phyloP scores from a whole-genome alignment of 1,140 invertebrate species.

The Thereuonema tuberculata region DNA sequence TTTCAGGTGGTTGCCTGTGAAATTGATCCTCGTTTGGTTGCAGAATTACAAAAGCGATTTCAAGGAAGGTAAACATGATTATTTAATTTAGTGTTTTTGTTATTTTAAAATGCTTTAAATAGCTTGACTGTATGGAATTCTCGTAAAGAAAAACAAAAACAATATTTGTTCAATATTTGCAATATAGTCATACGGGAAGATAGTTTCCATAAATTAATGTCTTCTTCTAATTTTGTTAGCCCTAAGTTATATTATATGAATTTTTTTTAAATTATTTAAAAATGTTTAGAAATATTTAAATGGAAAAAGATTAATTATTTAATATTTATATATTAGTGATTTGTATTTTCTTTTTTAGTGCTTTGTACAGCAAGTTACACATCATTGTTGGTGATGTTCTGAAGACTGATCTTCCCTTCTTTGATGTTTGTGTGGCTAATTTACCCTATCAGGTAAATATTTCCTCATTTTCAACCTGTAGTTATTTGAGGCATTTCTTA shows the following conservation, averaged over 20 bases:
- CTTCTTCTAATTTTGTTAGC: neutral
- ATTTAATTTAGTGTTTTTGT: no score
- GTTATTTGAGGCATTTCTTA: neutral
- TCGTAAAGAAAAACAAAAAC: no score
- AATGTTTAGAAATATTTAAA: no score
- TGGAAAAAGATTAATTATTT: neutral
- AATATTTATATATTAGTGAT: neutral
- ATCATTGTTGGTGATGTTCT: constrained; percentile 90
- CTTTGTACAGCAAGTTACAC: constrained; percentile 73
- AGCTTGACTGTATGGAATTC: no score
- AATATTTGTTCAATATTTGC: no score
- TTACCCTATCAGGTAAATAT: constrained; percentile 73
- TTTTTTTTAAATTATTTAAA: neutral
- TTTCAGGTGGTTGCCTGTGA: constrained; percentile 72
- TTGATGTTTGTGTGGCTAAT: constrained; percentile 99
- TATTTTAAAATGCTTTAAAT: no score
- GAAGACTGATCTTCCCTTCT: constrained; percentile 90
- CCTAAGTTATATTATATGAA: neutral
- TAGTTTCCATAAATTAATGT: neutral
- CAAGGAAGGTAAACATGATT: constrained; percentile 58
- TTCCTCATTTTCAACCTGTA: no score
- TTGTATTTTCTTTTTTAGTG: constrained; percentile 36
- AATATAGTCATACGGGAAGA: no score
- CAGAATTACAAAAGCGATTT: constrained; percentile 95
- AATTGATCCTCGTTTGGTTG: constrained; percentile 84